Evolutionary conservation across 2,888 invertebrate genomes (phyloP).

Genomic region (Drosophila silvestris): DNA sequence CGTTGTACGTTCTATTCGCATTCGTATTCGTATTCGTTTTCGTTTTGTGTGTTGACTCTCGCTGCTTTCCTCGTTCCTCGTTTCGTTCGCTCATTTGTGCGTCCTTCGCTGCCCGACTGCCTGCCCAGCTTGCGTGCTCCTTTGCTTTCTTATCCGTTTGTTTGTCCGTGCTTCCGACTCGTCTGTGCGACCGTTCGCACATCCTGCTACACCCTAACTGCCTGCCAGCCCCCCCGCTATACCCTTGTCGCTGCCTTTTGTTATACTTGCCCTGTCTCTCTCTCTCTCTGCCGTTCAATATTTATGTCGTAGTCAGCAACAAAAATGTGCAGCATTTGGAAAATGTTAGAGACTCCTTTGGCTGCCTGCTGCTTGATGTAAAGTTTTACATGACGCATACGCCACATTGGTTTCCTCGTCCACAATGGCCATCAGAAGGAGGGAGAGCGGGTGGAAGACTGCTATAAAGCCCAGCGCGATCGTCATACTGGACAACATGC

Average conservation of each 20-base stretch:
- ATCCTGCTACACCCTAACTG: constrained; percentile 64
- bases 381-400: constrained; percentile 68
- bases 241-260: constrained; percentile 30
- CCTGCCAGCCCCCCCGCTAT: constrained; percentile 4
- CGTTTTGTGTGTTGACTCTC: constrained; percentile 3
- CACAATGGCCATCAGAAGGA: constrained; percentile 10
- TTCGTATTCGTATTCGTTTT: constrained; percentile 8
- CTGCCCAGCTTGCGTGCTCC: constrained; percentile 17
- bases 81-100: constrained; percentile 31
- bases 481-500: constrained; percentile 37
- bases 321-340: constrained; percentile 73
- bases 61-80: constrained; percentile 4
- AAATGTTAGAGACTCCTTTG: constrained; percentile 57
- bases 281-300: constrained; percentile 22
- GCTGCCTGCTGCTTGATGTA: constrained; percentile 29
- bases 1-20: constrained; percentile 59
- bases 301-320: constrained; percentile 63
- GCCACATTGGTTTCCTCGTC: constrained; percentile 58
- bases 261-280: constrained; percentile 29
- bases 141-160: constrained; percentile 77
- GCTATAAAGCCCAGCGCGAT: constrained; percentile 32
- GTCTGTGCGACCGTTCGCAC: constrained; percentile 80
- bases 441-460: not conserved
- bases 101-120: constrained; percentile 32
- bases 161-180: constrained; percentile 78